phyloP scores from a whole-genome alignment of 2,888 invertebrate species.

The Diachrysia chrysitis region DNA sequence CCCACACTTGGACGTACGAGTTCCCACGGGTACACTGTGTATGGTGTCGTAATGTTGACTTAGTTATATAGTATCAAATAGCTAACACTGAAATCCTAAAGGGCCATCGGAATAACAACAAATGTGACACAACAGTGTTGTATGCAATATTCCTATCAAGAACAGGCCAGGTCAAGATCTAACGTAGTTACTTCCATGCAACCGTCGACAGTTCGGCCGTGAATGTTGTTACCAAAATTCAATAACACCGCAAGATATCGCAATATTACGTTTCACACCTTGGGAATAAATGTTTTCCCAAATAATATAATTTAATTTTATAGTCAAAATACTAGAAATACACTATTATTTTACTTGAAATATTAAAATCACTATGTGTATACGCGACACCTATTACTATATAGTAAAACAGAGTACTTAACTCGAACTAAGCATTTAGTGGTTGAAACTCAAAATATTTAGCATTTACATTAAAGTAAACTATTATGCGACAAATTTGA shows the following conservation, averaged over 20 bases:
- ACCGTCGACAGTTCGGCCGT: neutral
- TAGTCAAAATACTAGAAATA: too few relatives aligned
- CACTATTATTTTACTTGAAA: too few relatives aligned
- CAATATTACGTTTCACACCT: neutral
- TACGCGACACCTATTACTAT: neutral
- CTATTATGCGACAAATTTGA: neutral
- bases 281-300: neutral
- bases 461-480: neutral
- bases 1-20: neutral
- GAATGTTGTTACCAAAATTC: constrained; percentile 2
- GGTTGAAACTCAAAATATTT: neutral
- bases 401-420: neutral
- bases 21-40: neutral
- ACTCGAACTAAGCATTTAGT: neutral
- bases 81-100: neutral
- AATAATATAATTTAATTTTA: too few relatives aligned
- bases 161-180: neutral
- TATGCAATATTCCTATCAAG: neutral
- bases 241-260: neutral
- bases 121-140: neutral
- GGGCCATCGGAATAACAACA: neutral
- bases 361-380: too few relatives aligned
- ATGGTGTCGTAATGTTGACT: neutral
- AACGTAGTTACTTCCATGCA: neutral
- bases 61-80: neutral